phyloP scores from a whole-genome alignment of 2,797 vertebrate genomes.

The Acrossocheilus fasciatus region DNA sequence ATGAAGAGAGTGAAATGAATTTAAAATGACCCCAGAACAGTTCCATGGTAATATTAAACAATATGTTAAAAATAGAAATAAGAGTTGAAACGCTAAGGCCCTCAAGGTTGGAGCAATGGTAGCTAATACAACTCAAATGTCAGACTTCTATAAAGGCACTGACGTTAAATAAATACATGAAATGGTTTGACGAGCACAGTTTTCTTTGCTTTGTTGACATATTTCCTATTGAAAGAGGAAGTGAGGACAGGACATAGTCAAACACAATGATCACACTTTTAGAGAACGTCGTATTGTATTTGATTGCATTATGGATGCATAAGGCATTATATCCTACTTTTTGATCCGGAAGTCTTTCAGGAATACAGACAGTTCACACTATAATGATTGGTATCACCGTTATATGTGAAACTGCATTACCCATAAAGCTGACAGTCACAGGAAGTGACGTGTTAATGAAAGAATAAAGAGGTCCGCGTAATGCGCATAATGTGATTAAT shows the following conservation, averaged over 20 bases:
- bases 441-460: too few species aligned
- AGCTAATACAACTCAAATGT: not conserved
- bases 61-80: not conserved
- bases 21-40: conserved; percentile 13
- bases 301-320: not conserved
- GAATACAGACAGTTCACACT: not conserved
- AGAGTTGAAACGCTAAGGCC: not conserved
- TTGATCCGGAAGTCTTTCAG: not conserved
- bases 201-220: not conserved
- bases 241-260: too few species aligned
- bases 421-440: too few species aligned
- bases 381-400: too few species aligned
- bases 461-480: too few species aligned
- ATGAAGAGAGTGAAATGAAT: conserved; percentile 3
- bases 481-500: too few species aligned
- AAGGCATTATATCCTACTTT: not conserved
- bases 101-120: conserved; percentile 13
- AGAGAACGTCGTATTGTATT: not conserved
- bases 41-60: conserved; percentile 12
- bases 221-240: not conserved
- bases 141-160: not conserved
- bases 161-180: not conserved
- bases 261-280: not conserved
- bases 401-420: too few species aligned
- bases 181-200: not conserved